A percentile compares a stretch with the other conserved stretches of the same genome.
These are phyloP conservation scores for Stenchaetothrips biformis DNA, from an alignment of 2,888 invertebrate genomes.

Conservation along the genomic window DNA sequence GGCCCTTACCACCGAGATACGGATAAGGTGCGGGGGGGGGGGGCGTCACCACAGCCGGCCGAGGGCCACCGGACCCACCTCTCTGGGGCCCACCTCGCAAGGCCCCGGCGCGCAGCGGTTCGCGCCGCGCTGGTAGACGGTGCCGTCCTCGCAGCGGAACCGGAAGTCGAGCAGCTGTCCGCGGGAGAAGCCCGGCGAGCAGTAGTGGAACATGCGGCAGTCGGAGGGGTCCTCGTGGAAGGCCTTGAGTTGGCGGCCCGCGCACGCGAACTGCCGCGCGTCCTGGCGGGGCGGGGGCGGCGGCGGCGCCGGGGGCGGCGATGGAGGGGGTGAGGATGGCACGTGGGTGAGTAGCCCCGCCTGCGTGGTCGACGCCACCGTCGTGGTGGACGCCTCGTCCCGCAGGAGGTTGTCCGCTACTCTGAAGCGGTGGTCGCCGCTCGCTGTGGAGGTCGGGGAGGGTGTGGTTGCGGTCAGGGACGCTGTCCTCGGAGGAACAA, in stretches of 20 bases:
- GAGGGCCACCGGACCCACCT: background rate
- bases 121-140: conserved; percentile 52
- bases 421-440: background rate
- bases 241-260: conserved; percentile 51
- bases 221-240: conserved; percentile 56
- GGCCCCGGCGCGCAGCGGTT: background rate
- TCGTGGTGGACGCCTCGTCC: background rate
- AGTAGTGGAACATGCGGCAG: conserved; percentile 57
- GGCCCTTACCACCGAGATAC: background rate
- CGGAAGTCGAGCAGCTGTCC: conserved; percentile 56
- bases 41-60: background rate
- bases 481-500: background rate
- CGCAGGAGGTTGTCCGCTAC: background rate
- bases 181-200: conserved; percentile 54
- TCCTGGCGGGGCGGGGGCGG: background rate
- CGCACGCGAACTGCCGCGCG: conserved; percentile 49
- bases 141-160: conserved; percentile 56
- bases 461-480: background rate
- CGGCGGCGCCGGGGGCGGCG: background rate
- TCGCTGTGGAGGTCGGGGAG: background rate
- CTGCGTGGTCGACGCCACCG: background rate
- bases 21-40: background rate
- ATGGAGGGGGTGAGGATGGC: background rate
- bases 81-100: background rate
- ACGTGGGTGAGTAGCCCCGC: background rate